Percentiles rank a stretch among this genome's conserved stretches.
These are phyloP conservation scores for Syritta pipiens DNA, from an alignment of 2,888 invertebrate genomes.

Conservation along the genomic window DNA sequence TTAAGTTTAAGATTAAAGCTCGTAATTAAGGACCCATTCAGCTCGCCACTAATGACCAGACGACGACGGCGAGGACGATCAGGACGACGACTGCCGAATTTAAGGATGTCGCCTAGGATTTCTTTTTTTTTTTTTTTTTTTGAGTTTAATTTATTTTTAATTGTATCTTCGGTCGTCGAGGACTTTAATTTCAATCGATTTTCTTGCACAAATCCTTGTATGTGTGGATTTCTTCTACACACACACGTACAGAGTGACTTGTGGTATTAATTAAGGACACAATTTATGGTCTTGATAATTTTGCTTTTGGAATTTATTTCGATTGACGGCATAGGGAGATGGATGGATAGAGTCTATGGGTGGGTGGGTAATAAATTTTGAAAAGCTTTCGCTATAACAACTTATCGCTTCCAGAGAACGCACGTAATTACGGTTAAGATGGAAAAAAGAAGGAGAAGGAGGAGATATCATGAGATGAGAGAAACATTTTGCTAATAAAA, in stretches of 20 bases:
- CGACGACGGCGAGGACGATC: too few relatives aligned
- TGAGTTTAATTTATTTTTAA: slow-evolving; percentile 23
- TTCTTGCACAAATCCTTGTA: too few relatives aligned
- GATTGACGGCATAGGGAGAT: slow-evolving; percentile 18
- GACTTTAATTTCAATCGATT: too few relatives aligned
- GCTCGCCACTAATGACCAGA: slow-evolving; percentile 32
- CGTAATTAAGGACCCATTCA: slow-evolving; percentile 41
- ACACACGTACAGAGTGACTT: background rate
- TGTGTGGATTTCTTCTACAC: background rate
- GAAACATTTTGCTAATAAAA: slow-evolving; percentile 33
- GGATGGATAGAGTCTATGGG: background rate
- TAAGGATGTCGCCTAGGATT: too few relatives aligned
- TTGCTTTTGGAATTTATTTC: slow-evolving; percentile 25
- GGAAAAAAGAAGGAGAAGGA: too few relatives aligned
- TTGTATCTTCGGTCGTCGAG: background rate
- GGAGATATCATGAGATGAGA: background rate
- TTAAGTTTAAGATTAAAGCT: slow-evolving; percentile 28
- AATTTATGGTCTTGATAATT: slow-evolving; percentile 23
- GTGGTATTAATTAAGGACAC: slow-evolving; percentile 40
- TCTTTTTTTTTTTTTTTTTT: slow-evolving; percentile 6
- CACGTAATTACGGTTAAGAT: slow-evolving; percentile 23
- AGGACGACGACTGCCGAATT: too few relatives aligned
- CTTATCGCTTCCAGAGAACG: slow-evolving; percentile 8
- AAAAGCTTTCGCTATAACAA: slow-evolving; percentile 20
- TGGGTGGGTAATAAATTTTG: slow-evolving; percentile 26